Evolutionary conservation across 64 coral and sea anemone genomes (phyloP).

Genomic region (Orbicella faveolata): DNA sequence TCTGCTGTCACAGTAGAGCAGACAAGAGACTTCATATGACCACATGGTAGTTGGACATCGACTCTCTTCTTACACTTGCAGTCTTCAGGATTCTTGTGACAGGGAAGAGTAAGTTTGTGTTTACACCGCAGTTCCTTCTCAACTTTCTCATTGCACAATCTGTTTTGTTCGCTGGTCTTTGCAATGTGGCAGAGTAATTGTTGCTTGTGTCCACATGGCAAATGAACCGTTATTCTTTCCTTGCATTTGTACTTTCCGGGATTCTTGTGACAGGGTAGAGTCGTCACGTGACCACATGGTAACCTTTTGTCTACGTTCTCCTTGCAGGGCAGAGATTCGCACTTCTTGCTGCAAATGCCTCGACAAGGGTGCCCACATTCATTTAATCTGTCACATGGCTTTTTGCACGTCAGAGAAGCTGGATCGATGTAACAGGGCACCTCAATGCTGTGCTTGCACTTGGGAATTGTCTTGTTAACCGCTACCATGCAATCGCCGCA

Average conservation of each 20-base stretch:
- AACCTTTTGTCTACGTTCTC: neutral
- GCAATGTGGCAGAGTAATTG: conserved; percentile 9
- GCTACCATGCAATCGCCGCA: neutral
- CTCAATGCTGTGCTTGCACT: conserved; percentile 6
- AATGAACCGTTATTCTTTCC: neutral
- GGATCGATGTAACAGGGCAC: neutral
- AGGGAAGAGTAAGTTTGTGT: conserved; percentile 16
- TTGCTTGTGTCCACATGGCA: conserved; percentile 29
- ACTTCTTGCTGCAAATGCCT: neutral
- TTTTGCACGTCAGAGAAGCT: neutral
- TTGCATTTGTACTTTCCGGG: neutral
- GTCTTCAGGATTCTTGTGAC: conserved; percentile 6
- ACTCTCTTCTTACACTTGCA: conserved; percentile 19
- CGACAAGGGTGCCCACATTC: conserved; percentile 48
- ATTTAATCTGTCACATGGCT: conserved; percentile 26
- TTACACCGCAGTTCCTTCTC: conserved; percentile 10
- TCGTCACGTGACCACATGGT: conserved; percentile 41
- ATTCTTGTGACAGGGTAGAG: conserved; percentile 8
- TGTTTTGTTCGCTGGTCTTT: neutral
- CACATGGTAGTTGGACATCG: conserved; percentile 28
- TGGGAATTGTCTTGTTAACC: neutral
- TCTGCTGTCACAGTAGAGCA: conserved; percentile 13
- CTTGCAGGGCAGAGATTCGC: conserved; percentile 24
- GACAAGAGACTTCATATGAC: conserved; percentile 37
- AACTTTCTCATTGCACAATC: conserved; percentile 11